Percentiles rank a stretch among this genome's conserved stretches.
These are phyloP conservation scores for Calephelis nemesis DNA, from an alignment of 1,140 invertebrate species.

Conservation along the genomic window DNA sequence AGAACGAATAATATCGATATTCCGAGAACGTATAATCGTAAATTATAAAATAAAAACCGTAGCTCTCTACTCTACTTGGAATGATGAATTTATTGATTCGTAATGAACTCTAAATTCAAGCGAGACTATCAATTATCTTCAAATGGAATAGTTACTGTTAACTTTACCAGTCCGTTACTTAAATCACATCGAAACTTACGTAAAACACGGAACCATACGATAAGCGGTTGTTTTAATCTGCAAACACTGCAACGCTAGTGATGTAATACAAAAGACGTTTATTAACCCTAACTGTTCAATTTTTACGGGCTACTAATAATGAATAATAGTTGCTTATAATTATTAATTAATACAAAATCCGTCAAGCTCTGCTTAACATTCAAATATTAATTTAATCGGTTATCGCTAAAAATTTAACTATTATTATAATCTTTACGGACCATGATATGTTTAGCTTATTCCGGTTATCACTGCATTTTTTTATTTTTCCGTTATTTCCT, in stretches of 20 bases:
- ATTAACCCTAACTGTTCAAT: neutral
- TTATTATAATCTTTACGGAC: too few relatives aligned
- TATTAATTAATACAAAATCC: too few relatives aligned
- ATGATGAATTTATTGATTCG: neutral
- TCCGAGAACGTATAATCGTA: neutral
- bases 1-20: neutral
- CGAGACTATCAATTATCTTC: slow-evolving; percentile 5
- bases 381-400: too few relatives aligned
- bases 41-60: neutral
- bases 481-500: too few relatives aligned
- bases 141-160: slow-evolving; percentile 3
- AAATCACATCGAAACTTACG: slow-evolving; percentile 19
- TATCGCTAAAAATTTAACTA: too few relatives aligned
- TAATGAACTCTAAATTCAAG: neutral
- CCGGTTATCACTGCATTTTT: too few relatives aligned
- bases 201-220: slow-evolving; percentile 15
- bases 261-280: slow-evolving; percentile 7
- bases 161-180: slow-evolving; percentile 3
- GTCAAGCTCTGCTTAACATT: too few relatives aligned
- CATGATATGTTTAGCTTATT: too few relatives aligned
- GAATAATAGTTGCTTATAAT: too few relatives aligned
- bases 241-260: slow-evolving; percentile 3
- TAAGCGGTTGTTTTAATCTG: slow-evolving; percentile 9
- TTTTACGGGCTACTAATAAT: neutral
- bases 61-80: neutral